Evolutionary conservation across 2,888 invertebrate genomes (phyloP), one percentile per base, ranked within the genome.

Genomic region (Shargacucullia verbasci): DNA sequence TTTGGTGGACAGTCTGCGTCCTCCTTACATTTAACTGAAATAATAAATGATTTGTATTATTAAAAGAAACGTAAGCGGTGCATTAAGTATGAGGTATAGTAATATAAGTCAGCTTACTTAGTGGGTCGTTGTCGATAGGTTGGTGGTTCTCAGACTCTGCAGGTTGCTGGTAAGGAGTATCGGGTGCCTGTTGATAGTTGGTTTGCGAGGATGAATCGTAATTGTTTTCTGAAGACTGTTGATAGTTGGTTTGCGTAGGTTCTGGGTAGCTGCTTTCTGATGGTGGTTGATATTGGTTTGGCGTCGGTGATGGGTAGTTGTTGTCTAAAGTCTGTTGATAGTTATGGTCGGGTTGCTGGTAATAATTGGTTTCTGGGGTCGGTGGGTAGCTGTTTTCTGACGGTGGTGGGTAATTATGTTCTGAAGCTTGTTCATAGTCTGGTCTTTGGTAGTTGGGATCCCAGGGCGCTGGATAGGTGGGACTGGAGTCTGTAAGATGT

Each of bases 1-100:
- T 98, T 96, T 12, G 95, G 95, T 77, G 98, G 97, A 83, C 99
- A 99, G 78, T 97, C 96, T 72, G 96, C 95, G 58, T 97, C 95
- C 31, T 95, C 95, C 81, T 96, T 95, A 87, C 98, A 98, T 20
- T 95, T 94, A 67, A 95, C 96, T 96, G 91, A 71, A 95, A 94
- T 81, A 0, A 60, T 47, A 75, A 73, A 75, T 65, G 58, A 41
- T 29, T 41, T 0, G 2, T 15, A n/a, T 53, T 58, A 53, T 29
- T 45, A 12, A 10, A 43, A 35, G 25, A 20, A 38, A 34, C 0
- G 7, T 37, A 12, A 38, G 6, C n/a, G n/a, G 35, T 29, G 2
- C 9, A 10, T 29, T 11, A 0, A 27, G 33, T 27, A 15, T 0
- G 9, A 20, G 20, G 20, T 20, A 20, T 20, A 20, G 20, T 20